A percentile compares a stretch with the other conserved stretches of the same genome.
Conservation (phyloP, 2,113 vertebrate genomes). For the Dryoscopus gambensis region DNA sequence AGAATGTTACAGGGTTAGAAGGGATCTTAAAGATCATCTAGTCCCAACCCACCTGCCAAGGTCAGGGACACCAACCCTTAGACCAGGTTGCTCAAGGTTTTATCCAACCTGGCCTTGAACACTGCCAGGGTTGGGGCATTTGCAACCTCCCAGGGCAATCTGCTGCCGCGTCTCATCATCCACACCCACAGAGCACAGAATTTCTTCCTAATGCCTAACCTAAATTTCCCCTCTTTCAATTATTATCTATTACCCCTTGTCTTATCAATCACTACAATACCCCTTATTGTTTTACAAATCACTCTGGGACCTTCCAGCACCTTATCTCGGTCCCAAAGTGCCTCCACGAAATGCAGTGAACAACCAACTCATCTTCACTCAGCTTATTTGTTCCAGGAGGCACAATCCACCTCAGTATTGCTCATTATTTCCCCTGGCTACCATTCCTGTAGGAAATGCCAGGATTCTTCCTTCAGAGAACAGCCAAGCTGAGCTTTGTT, state of each 20-base stretch:
- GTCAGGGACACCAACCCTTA: background rate
- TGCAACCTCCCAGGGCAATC: background rate
- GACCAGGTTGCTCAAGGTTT: background rate
- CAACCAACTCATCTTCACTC: background rate
- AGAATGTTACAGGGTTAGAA: background rate
- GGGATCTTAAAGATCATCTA: background rate
- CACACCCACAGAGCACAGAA: background rate
- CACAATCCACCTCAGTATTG: background rate
- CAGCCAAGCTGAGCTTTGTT: background rate
- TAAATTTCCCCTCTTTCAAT: background rate
- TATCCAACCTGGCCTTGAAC: background rate
- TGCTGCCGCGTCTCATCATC: background rate
- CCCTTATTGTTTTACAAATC: background rate
- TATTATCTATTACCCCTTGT: background rate
- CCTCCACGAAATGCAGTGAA: background rate
- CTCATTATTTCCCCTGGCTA: background rate
- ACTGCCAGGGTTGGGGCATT: background rate
- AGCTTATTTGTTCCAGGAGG: background rate
- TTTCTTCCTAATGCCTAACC: background rate
- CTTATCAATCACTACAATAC: background rate
- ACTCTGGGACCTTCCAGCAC: background rate
- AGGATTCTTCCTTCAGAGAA: background rate
- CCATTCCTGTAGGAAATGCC: background rate
- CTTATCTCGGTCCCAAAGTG: background rate
- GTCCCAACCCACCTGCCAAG: background rate